Evolutionary conservation across 2,113 vertebrate genomes (phyloP), one percentile per base, ranked within the genome.

Genomic region (Phylloscopus trochilus): DNA sequence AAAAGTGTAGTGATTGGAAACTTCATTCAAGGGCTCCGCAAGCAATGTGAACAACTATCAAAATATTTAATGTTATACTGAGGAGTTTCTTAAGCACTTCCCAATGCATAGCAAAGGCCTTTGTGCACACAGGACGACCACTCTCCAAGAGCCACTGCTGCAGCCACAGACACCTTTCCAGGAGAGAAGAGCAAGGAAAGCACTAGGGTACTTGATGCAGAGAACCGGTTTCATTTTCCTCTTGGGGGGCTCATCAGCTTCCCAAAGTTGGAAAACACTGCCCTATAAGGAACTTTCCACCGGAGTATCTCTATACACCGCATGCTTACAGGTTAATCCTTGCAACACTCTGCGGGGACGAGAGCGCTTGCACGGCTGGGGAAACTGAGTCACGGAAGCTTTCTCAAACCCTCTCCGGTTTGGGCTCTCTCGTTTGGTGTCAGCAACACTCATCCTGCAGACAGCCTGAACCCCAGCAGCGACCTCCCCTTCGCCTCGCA

Each of bases 361-460:
- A 28, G 28, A 60, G 33, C 5, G 2, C 24, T 83, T 55, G 11
- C 77, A 39, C 39, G 10, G 58, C 23, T 5, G 68, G 75, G 87
- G 70, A 95, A 92, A 88, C 75, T 14, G 74, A 95, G 87, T 70
- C 93, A 84, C 70, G 30, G 39, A 41, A 83, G 47, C 70, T 16
- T 6, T 49, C 28, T 46, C 78, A 41, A 70, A 14, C 27, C 20
- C 24, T 2, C 49, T 12, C 55, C 8, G 28, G 15, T 15, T 23
- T 3, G 35, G 37, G 53, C 19, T 73, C 51, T 64, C 67, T 51
- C 43, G 26, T 56, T 43, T 5, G 53, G n/a, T 41, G 26, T 4
- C 63, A 27, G 14, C 62, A 47, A 47, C 30, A 5, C 24, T 19
- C 62, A 35, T 41, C 47, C 53, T 13, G 87, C 53, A 53, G 46